A percentile compares a stretch with the other conserved stretches of the same genome.
Evolutionary conservation across 2,113 vertebrate species (phyloP).

Genomic region (Tympanuchus pallidicinctus): DNA sequence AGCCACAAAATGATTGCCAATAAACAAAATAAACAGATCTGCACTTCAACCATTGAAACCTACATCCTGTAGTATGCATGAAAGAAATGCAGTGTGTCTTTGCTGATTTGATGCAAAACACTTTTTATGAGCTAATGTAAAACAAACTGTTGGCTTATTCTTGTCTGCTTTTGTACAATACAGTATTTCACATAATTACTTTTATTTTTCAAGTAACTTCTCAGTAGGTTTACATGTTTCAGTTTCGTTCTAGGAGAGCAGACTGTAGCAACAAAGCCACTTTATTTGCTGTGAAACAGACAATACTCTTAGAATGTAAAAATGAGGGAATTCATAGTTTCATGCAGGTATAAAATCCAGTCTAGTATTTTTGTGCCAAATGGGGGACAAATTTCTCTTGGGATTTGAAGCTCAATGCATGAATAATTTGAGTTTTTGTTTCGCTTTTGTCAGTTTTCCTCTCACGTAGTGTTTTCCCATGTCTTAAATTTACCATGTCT

Average conservation of each 20-base stretch:
- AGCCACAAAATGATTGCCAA: not conserved
- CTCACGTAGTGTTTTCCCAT: not conserved
- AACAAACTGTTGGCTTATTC: not conserved
- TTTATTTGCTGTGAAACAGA: not conserved
- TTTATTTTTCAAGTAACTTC: not conserved
- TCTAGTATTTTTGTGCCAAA: not conserved
- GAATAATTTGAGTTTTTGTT: fast-evolving
- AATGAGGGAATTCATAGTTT: not conserved
- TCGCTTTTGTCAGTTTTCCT: not conserved
- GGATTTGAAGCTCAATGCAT: not conserved
- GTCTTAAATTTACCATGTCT: not conserved
- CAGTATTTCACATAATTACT: not conserved
- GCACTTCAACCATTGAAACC: not conserved
- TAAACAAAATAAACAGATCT: not conserved
- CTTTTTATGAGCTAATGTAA: not conserved
- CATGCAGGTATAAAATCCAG: not conserved
- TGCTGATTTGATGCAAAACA: not conserved
- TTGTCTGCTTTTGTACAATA: not conserved
- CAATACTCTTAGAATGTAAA: not conserved
- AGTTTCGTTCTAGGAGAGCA: not conserved
- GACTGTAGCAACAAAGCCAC: fast-evolving
- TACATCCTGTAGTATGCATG: not conserved
- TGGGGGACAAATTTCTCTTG: not conserved
- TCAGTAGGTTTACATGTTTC: not conserved
- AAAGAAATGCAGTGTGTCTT: not conserved